A percentile compares a stretch with the other conserved stretches of the same genome.
Conservation (phyloP, 2,113 vertebrate genomes). For the Dipodomys spectabilis region DNA sequence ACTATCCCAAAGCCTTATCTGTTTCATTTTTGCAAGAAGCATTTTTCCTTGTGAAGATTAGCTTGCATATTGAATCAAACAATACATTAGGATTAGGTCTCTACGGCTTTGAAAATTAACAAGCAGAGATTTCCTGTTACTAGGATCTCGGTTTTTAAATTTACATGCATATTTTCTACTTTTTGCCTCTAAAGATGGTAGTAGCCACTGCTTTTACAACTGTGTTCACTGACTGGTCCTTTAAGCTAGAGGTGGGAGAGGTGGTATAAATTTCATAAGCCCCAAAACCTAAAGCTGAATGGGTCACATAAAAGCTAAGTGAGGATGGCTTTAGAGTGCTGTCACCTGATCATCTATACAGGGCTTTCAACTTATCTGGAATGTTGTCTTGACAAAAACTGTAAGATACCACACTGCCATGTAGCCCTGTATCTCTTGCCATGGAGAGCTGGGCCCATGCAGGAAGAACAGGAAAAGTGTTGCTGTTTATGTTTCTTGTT, state of each 20-base stretch:
- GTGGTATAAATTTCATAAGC: neutral
- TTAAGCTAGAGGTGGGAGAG: neutral
- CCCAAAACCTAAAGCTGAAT: neutral
- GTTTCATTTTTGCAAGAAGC: neutral
- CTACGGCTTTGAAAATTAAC: neutral
- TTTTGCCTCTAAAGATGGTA: neutral
- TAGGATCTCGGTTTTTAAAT: neutral
- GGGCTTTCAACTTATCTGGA: neutral
- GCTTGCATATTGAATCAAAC: neutral
- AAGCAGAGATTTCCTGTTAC: neutral
- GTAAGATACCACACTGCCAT: no score
- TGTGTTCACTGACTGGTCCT: neutral
- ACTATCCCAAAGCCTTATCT: conserved; percentile 24
- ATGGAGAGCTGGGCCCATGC: neutral
- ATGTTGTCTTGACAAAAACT: no score
- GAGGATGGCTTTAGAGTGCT: neutral
- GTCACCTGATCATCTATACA: neutral
- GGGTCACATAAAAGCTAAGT: neutral
- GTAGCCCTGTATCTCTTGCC: no score
- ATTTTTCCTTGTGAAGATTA: neutral
- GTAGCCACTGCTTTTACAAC: neutral
- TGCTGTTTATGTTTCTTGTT: neutral
- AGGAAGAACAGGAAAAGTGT: neutral
- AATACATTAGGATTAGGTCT: neutral
- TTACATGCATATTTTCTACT: neutral